Evolutionary conservation across 2,113 vertebrate genomes (phyloP), one percentile per base, ranked within the genome.

Genomic region (Microcebus lehilahytsara): DNA sequence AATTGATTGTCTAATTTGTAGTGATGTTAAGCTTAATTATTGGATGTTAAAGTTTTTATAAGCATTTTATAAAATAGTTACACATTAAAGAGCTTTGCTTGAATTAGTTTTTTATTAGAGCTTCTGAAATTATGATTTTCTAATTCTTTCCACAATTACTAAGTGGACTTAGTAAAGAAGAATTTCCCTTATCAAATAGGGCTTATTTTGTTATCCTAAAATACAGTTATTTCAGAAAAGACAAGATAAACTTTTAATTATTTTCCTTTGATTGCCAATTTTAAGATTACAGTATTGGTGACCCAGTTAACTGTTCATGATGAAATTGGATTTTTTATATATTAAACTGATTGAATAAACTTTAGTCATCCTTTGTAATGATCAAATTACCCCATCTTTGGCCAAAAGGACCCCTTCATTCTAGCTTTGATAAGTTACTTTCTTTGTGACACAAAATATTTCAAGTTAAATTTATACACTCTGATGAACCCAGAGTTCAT

Each of bases 241-340:
- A 78, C 66, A 84, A 91, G 75, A 91, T 94, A 91, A 85, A 85
- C 2, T 72, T 91, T 91, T 85, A 89, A 93, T 86, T 86, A 89
- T 96, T 96, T 94, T 25, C 3, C 20, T 60, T 62, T 79, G 7
- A 78, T 83, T 93, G 67, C 19, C 30, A 89, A 27, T 87, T 75
- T 92, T 85, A 92, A 81, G 81, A 71, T 96, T 95, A 62, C 0
- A 30, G 11, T 66, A 75, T 91, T 92, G 49, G 20, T 93, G 85
- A 92, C 77, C 56, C 90, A 94, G 22, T 85, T 97, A 66, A 62
- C 49, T 60, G 14, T 25, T 14, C 60, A 81, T 67, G 8, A 14
- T 91, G 49, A 89, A 96, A 84, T 19, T 86, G 19, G 5, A 81
- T 51, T 91, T 90, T 90, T 95, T 89, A 53, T 49, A 64, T 79